phyloP scores from a whole-genome alignment of 2,888 invertebrate species.

The Calameuta filiformis region DNA sequence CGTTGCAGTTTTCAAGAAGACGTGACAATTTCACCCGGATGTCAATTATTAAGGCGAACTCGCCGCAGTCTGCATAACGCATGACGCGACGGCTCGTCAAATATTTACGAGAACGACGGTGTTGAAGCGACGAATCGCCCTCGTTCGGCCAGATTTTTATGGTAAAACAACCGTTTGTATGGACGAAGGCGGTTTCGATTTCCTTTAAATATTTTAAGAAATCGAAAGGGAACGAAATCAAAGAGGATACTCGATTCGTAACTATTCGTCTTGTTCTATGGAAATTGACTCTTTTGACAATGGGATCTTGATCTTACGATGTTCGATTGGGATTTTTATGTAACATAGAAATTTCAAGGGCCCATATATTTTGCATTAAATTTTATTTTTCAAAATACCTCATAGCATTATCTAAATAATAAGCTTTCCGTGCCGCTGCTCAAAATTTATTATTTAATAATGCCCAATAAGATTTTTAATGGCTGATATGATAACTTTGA shows the following conservation, averaged over 20 bases:
- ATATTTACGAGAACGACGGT: slow-evolving; percentile 30
- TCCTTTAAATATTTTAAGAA: background rate
- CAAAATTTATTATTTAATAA: background rate
- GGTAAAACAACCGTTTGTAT: slow-evolving; percentile 51
- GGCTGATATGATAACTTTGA: background rate
- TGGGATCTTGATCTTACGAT: background rate
- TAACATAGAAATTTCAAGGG: background rate
- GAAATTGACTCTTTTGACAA: background rate
- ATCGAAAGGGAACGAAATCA: slow-evolving; percentile 1
- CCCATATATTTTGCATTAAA: background rate
- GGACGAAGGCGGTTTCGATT: slow-evolving; percentile 21
- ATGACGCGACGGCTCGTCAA: slow-evolving; percentile 20
- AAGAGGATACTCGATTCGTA: slow-evolving; percentile 7
- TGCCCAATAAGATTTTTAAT: background rate
- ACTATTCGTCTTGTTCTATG: background rate
- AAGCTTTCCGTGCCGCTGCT: background rate
- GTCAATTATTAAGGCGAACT: slow-evolving; percentile 20
- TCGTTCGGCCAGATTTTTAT: slow-evolving; percentile 43
- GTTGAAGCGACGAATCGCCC: slow-evolving; percentile 9
- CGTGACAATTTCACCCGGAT: background rate
- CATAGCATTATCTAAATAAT: background rate
- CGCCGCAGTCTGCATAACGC: background rate
- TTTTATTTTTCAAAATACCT: background rate
- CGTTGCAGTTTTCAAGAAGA: background rate
- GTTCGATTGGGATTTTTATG: background rate